A percentile compares a stretch with the other conserved stretches of the same genome.
Conservation (phyloP, 2,888 invertebrate genomes). For the Agrochola litura region DNA sequence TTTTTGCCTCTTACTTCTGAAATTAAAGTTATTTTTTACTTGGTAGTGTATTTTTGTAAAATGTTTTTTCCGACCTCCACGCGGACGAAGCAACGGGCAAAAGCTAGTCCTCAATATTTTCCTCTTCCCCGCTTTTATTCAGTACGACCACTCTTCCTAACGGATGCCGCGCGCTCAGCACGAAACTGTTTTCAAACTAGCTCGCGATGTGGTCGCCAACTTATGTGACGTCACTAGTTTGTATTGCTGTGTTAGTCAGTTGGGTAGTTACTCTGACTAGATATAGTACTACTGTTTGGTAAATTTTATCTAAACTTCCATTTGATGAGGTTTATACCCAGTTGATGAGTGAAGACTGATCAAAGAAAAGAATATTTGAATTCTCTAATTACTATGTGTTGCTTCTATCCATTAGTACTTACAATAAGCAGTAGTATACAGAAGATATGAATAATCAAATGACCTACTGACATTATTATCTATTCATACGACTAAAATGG, state of each 20-base stretch:
- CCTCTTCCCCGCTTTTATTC: slow-evolving; percentile 13
- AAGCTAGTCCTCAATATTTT: not conserved
- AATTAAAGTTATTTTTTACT: too few relatives aligned
- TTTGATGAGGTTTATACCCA: not conserved
- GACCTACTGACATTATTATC: not conserved
- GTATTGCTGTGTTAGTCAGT: not conserved
- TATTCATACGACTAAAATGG: not conserved
- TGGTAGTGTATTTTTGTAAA: too few relatives aligned
- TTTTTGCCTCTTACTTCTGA: too few relatives aligned
- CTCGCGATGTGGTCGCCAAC: slow-evolving; percentile 36
- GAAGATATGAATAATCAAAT: not conserved
- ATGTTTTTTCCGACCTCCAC: not conserved
- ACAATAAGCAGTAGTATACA: not conserved
- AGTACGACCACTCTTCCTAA: not conserved
- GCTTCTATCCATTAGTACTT: not conserved
- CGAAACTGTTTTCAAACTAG: slow-evolving; percentile 47
- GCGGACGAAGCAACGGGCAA: too few relatives aligned
- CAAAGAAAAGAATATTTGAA: not conserved
- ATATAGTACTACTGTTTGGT: not conserved
- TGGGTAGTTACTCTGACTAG: not conserved
- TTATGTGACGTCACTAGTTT: slow-evolving; percentile 14
- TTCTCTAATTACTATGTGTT: not conserved
- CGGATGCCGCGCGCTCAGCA: slow-evolving; percentile 11
- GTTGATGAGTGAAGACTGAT: not conserved
- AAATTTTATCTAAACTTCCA: not conserved